Conservation (phyloP, 1,140 invertebrate genomes). For the Streblospio benedicti region DNA sequence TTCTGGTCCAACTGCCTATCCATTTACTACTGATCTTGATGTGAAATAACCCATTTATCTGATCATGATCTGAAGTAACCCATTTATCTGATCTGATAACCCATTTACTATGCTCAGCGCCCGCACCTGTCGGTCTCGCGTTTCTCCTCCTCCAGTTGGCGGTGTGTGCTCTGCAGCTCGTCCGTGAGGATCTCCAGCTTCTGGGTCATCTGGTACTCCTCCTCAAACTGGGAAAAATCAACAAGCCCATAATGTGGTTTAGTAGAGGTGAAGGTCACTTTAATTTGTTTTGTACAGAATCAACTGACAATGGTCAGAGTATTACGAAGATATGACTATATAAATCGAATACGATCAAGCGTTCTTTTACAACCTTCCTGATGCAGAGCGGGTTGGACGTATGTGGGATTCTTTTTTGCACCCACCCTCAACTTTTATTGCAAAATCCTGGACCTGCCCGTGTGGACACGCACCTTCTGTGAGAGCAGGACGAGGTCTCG, state of each 20-base stretch:
- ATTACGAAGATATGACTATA: too few species aligned
- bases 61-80: neutral
- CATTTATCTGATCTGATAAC: neutral
- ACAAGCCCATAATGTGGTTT: too few species aligned
- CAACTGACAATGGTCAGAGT: too few species aligned
- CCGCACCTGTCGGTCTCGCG: neutral
- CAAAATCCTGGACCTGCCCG: too few species aligned
- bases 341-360: too few species aligned
- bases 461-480: constrained; percentile 91
- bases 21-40: neutral
- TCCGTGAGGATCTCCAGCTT: neutral
- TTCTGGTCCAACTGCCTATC: neutral
- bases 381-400: too few species aligned
- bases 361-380: too few species aligned
- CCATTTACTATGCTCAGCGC: neutral
- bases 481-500: constrained; percentile 91
- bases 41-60: neutral
- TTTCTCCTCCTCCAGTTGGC: constrained; percentile 4
- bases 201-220: neutral
- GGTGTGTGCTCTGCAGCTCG: neutral
- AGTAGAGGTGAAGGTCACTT: too few species aligned
- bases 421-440: too few species aligned
- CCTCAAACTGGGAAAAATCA: neutral
- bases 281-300: too few species aligned
- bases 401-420: too few species aligned